Evolutionary conservation across 1,140 invertebrate species (phyloP), one percentile per base, ranked within the genome.

Genomic region (Sitodiplosis mosellana): DNA sequence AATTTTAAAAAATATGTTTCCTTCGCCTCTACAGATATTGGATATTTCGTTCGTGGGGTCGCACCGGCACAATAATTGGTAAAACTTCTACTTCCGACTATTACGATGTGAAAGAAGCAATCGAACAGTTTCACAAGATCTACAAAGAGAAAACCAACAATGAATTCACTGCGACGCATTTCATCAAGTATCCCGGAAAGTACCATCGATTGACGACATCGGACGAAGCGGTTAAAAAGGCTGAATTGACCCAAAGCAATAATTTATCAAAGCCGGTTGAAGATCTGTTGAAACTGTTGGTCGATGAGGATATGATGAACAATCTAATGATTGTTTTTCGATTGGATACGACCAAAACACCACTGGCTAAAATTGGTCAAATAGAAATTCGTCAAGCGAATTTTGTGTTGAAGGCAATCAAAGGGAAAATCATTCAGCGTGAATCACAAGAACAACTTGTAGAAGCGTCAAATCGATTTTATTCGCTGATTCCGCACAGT

Each of bases 271-370:
- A 76, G 55, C 68, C 82, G 0, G 74, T 98, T 2, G 88, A 96
- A 64, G 74, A 83, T 45, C 64, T 98, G 0, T 75, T 98, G 1
- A 72, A 74, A 52, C 69, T 87, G 42, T 86, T 99, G 46, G 98
- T 98, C 66, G 86, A 98, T 67, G 74, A 95, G 2, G 75, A 89
- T 45, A 69, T 68, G 10, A 97, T 98, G 92, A 92, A 93, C 54
- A 79, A 82, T 64, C 79, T 85, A 2, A 80, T 98, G 76, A 57
- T 87, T 53, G 91, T 97, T 62, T 96, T 94, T 74, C 89, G 96
- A 75, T 75, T 97, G 54, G 93, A 98, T 68, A 74, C 87, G 53
- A 87, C 93, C 45, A 96, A 97, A 69, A 94, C 98, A 92, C 94
- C 94, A 0, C 67, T 98, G 1, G 94, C 93, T 41, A 98, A 98